Evolutionary conservation across 1,140 invertebrate genomes (phyloP).

Genomic region (Lasioglossum albipes): DNA sequence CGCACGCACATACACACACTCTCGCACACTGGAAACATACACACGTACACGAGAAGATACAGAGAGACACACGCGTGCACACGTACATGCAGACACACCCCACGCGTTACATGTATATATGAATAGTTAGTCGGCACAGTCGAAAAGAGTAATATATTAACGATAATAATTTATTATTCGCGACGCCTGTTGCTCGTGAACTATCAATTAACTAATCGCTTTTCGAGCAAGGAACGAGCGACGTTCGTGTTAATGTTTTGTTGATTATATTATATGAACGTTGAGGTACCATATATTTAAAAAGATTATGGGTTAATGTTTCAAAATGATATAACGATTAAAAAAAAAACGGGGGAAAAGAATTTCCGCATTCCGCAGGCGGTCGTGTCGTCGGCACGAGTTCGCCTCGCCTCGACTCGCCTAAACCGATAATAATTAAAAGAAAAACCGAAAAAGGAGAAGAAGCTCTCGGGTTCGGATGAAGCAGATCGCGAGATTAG

Average conservation of each 20-base stretch:
- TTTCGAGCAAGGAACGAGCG: constrained; percentile 48
- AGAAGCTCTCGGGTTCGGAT: too few relatives aligned
- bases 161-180: constrained; percentile 61
- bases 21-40: too few relatives aligned
- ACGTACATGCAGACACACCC: background rate
- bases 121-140: constrained; percentile 70
- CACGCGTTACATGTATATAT: constrained; percentile 55
- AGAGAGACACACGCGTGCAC: background rate
- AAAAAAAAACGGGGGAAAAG: background rate
- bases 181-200: constrained; percentile 62
- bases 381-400: constrained; percentile 15
- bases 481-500: constrained; percentile 10
- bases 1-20: constrained; percentile 17
- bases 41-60: too few relatives aligned
- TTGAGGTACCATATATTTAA: constrained; percentile 72
- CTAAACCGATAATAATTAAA: too few relatives aligned
- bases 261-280: constrained; percentile 77
- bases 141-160: constrained; percentile 61
- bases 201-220: constrained; percentile 60
- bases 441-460: too few relatives aligned
- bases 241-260: constrained; percentile 75
- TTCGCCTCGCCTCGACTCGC: too few relatives aligned
- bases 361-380: constrained; percentile 35
- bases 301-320: constrained; percentile 72
- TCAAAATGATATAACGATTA: constrained; percentile 43